phyloP scores from a whole-genome alignment of 2,888 invertebrate species.

The Phortica magna region DNA sequence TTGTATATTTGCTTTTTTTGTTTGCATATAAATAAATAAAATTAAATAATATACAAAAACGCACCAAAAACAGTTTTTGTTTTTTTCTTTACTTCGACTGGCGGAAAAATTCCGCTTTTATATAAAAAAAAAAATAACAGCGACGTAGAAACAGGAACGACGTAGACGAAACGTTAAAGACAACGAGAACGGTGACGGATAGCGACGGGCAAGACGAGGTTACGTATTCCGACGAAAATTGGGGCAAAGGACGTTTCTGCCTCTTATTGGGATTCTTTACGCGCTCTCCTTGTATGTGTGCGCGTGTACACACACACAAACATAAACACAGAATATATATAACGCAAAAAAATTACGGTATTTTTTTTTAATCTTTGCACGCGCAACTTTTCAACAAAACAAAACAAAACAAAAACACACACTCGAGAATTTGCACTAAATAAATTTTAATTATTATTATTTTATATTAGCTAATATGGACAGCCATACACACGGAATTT shows the following conservation, averaged over 20 bases:
- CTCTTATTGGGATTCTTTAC: background rate
- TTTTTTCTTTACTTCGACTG: slow-evolving; percentile 17
- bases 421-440: slow-evolving; percentile 7
- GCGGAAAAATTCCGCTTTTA: slow-evolving; percentile 26
- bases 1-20: background rate
- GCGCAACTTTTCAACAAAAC: background rate
- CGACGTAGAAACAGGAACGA: slow-evolving; percentile 11
- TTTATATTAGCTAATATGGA: slow-evolving; percentile 2
- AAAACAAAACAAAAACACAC: background rate
- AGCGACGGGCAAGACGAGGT: background rate
- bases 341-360: background rate
- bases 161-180: background rate
- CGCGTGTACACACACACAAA: background rate
- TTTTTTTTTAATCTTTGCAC: background rate
- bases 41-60: slow-evolving; percentile 14
- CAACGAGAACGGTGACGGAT: background rate
- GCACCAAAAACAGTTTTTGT: slow-evolving; percentile 12
- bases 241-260: slow-evolving; percentile 10
- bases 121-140: slow-evolving; percentile 10
- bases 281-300: background rate
- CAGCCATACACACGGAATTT: slow-evolving; percentile 9
- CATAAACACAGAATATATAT: background rate
- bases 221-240: background rate
- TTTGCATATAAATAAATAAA: slow-evolving; percentile 13
- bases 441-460: slow-evolving; percentile 1